Evolutionary conservation across 2,113 vertebrate genomes (phyloP).

Genomic region (Oncorhynchus masou): DNA sequence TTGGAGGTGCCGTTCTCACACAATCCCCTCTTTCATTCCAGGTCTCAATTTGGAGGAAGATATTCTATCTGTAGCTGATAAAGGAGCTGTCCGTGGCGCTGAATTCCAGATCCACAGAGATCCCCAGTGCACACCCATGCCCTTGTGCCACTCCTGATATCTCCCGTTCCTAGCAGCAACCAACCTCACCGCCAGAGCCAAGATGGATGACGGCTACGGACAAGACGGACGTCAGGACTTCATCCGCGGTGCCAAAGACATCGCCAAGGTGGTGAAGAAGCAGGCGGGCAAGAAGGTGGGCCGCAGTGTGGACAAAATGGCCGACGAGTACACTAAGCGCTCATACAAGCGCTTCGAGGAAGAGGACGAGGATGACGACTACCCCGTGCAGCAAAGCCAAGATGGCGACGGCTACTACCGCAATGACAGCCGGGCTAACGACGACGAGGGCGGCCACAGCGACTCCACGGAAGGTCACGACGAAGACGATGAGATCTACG

Average conservation of each 20-base stretch:
- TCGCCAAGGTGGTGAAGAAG: slow-evolving; percentile 94
- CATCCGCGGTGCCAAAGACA: slow-evolving; percentile 94
- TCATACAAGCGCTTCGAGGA: slow-evolving; percentile 94
- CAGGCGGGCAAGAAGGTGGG: slow-evolving; percentile 92
- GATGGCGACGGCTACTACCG: slow-evolving; percentile 78
- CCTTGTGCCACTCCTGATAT: slow-evolving; percentile 59
- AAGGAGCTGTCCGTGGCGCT: slow-evolving; percentile 56
- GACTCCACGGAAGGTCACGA: slow-evolving; percentile 97
- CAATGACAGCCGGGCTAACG: slow-evolving; percentile 82
- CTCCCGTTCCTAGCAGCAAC: slow-evolving; percentile 38
- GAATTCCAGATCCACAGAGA: slow-evolving; percentile 42
- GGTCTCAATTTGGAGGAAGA: slow-evolving; percentile 18
- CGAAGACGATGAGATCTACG: slow-evolving; percentile 96
- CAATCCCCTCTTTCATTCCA: slow-evolving; percentile 19
- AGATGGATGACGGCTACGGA: slow-evolving; percentile 85
- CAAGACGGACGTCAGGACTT: slow-evolving; percentile 88
- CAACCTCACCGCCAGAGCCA: slow-evolving; percentile 34
- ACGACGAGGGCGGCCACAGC: slow-evolving; percentile 84
- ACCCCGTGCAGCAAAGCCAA: slow-evolving; percentile 63
- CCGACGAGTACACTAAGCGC: slow-evolving; percentile 91
- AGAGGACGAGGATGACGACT: slow-evolving; percentile 91
- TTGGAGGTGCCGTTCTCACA: background rate
- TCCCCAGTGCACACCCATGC: slow-evolving; percentile 55
- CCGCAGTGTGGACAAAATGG: slow-evolving; percentile 83
- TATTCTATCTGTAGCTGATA: slow-evolving; percentile 14